Conservation (phyloP, 1,140 invertebrate species). For the Brachionus calyciflorus region DNA sequence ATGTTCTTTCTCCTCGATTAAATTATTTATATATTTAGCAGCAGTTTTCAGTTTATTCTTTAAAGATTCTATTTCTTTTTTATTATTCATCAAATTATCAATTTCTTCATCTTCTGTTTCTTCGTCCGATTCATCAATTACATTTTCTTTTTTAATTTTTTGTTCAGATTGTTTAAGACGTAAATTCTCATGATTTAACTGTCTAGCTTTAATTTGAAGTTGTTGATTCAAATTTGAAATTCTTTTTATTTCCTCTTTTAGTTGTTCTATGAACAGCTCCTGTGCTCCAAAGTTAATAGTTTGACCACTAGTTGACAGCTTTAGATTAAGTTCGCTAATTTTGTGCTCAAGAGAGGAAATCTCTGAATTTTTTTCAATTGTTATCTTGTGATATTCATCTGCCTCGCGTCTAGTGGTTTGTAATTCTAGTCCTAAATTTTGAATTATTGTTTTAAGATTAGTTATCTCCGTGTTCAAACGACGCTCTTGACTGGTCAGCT, state of each 20-base stretch:
- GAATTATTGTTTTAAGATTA: conserved; percentile 52
- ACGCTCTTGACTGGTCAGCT: conserved; percentile 51
- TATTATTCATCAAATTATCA: background rate
- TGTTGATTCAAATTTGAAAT: conserved; percentile 47
- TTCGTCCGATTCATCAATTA: conserved; percentile 16
- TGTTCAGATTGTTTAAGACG: background rate
- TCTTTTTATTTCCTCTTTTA: conserved; percentile 56
- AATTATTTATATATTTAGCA: conserved; percentile 51
- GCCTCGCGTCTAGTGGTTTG: conserved; percentile 56
- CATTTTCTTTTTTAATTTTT: background rate
- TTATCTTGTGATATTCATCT: conserved; percentile 58
- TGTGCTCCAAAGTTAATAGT: conserved; percentile 52
- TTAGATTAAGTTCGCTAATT: conserved; percentile 54
- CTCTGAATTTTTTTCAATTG: conserved; percentile 56
- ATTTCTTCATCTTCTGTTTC: background rate
- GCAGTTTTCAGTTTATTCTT: conserved; percentile 8
- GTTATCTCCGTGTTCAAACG: conserved; percentile 53
- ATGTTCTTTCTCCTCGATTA: conserved; percentile 57
- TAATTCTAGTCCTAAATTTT: conserved; percentile 55
- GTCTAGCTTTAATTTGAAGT: conserved; percentile 4
- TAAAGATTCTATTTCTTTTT: conserved; percentile 34
- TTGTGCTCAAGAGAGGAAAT: conserved; percentile 55
- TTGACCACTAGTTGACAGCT: conserved; percentile 54
- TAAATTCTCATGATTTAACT: conserved; percentile 16
- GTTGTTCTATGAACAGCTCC: conserved; percentile 59